A percentile compares a stretch with the other conserved stretches of the same genome.
phyloP scores from a whole-genome alignment of 2,888 invertebrate species.

The Ornithoptera alexandrae region DNA sequence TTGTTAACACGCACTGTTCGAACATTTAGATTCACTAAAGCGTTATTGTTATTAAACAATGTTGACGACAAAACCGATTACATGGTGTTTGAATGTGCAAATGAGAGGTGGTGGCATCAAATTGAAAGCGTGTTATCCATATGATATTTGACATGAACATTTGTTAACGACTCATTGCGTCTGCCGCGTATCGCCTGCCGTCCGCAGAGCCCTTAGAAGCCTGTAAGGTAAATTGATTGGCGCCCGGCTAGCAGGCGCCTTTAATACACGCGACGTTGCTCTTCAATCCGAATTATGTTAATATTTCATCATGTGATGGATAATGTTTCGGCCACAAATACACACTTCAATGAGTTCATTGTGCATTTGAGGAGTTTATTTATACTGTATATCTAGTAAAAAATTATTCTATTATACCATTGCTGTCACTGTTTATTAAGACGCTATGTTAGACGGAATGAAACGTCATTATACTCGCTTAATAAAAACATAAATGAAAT shows the following conservation, averaged over 20 bases:
- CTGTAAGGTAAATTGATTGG: slow-evolving; percentile 18
- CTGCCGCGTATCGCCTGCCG: slow-evolving; percentile 9
- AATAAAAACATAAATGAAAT: too few relatives aligned
- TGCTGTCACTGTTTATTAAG: too few relatives aligned
- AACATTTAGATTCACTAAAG: too few relatives aligned
- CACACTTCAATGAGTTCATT: background rate
- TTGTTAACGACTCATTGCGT: slow-evolving; percentile 18
- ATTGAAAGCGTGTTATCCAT: slow-evolving; percentile 11
- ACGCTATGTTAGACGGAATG: too few relatives aligned
- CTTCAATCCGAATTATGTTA: background rate
- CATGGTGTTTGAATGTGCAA: background rate
- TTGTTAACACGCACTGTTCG: too few relatives aligned
- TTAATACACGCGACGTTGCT: slow-evolving; percentile 5
- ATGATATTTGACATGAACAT: slow-evolving; percentile 25
- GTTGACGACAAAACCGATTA: background rate
- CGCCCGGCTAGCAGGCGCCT: slow-evolving; percentile 1
- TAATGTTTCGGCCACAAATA: background rate
- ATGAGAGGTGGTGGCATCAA: background rate
- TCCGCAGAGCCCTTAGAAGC: slow-evolving; percentile 21
- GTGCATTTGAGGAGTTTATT: background rate
- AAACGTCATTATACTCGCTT: too few relatives aligned
- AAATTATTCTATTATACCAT: too few relatives aligned
- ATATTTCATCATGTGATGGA: background rate
- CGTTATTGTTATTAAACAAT: background rate
- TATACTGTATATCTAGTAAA: background rate